Evolutionary conservation across 2,888 invertebrate species (phyloP).

Genomic region (Agrotis exclamationis): DNA sequence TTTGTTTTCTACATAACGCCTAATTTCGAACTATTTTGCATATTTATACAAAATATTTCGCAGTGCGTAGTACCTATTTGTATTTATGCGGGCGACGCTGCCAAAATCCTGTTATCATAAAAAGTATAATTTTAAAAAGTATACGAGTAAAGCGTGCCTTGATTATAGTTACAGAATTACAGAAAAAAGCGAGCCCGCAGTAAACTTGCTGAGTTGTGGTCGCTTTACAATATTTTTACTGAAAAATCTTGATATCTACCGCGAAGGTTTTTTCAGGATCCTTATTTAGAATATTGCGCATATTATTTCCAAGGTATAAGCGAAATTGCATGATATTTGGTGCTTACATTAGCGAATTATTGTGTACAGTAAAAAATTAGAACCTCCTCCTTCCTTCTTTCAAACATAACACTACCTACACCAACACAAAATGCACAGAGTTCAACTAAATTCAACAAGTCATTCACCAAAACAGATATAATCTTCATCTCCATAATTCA

Average conservation of each 20-base stretch:
- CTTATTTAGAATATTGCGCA: slow-evolving; percentile 14
- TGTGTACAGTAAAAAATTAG: too few relatives aligned
- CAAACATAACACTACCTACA: too few relatives aligned
- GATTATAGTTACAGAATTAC: slow-evolving; percentile 35
- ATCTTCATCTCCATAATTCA: slow-evolving; percentile 21
- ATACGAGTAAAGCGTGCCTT: slow-evolving; percentile 34
- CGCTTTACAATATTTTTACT: slow-evolving; percentile 10
- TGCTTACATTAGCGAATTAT: too few relatives aligned
- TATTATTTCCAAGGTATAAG: neutral
- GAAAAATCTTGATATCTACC: neutral
- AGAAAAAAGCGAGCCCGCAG: slow-evolving; percentile 16
- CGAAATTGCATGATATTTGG: too few relatives aligned
- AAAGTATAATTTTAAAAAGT: slow-evolving; percentile 35
- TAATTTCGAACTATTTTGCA: slow-evolving; percentile 48
- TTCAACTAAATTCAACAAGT: slow-evolving; percentile 3
- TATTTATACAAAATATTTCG: slow-evolving; percentile 45
- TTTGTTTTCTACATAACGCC: slow-evolving; percentile 20
- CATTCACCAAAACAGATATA: neutral
- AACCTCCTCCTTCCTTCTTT: too few relatives aligned
- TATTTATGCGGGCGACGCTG: slow-evolving; percentile 42
- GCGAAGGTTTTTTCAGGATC: neutral
- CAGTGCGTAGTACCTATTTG: slow-evolving; percentile 33
- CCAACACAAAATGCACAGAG: neutral
- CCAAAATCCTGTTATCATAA: slow-evolving; percentile 38
- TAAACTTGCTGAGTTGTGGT: slow-evolving; percentile 34